Percentiles rank a stretch among this genome's conserved stretches.
Evolutionary conservation across 2,113 vertebrate genomes (phyloP).

Genomic region (Apus apus): DNA sequence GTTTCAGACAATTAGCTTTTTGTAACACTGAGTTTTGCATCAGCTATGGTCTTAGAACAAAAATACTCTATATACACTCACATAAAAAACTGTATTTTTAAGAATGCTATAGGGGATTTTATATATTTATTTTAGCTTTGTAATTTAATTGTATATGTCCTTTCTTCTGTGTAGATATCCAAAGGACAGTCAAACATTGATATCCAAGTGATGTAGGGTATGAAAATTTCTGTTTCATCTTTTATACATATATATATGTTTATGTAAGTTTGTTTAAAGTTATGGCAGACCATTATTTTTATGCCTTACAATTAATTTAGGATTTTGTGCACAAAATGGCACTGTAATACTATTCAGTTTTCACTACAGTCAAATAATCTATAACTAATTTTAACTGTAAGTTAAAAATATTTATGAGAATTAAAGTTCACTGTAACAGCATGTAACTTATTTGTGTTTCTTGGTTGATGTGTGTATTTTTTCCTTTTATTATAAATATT

Average conservation of each 20-base stretch:
- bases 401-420: background rate
- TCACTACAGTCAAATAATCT: background rate
- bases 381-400: background rate
- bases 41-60: background rate
- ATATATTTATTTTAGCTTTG: background rate
- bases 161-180: background rate
- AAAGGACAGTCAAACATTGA: background rate
- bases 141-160: background rate
- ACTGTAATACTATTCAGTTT: background rate
- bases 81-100: background rate
- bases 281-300: background rate
- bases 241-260: background rate
- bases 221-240: background rate
- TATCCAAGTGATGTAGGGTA: background rate
- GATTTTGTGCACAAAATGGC: background rate
- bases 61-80: background rate
- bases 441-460: background rate
- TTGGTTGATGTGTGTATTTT: no score
- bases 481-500: background rate
- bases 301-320: background rate
- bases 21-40: background rate
- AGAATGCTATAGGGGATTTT: background rate
- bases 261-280: background rate
- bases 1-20: background rate
- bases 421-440: background rate